Conservation (phyloP, 2,113 vertebrate genomes). For the Leucopternis melanops region DNA sequence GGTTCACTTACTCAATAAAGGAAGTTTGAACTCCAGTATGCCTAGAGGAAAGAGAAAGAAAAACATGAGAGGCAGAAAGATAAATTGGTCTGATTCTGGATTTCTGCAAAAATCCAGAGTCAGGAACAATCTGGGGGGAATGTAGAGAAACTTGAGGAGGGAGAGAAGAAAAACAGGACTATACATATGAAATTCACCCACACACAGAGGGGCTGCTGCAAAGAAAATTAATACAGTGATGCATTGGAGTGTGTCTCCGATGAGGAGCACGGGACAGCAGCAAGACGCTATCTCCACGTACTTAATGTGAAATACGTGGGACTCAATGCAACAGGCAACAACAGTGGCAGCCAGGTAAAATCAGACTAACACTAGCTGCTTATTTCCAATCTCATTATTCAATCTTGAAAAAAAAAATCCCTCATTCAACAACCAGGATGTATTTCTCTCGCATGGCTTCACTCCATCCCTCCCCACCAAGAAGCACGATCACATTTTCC, state of each 20-base stretch:
- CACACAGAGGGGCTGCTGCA: not conserved
- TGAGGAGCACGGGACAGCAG: not conserved
- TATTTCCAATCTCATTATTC: not conserved
- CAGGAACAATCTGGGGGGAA: not conserved
- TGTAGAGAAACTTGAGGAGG: not conserved
- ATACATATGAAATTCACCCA: not conserved
- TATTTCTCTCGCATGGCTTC: not conserved
- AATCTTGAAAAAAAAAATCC: not conserved
- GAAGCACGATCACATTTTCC: not conserved
- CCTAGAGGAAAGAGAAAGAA: not conserved
- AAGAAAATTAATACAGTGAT: not conserved
- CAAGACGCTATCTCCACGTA: not conserved
- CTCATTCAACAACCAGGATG: not conserved
- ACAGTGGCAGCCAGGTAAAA: not conserved
- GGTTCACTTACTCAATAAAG: not conserved
- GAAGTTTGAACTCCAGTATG: not conserved
- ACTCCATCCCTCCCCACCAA: not conserved
- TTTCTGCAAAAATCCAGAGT: not conserved
- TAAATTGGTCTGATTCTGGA: not conserved
- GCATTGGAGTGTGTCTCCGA: not conserved
- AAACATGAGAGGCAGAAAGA: not conserved
- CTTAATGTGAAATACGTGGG: not conserved
- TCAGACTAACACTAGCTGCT: not conserved
- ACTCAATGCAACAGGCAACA: not conserved
- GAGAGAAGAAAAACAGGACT: not conserved